Conservation (phyloP, 2,888 invertebrate genomes). For the Yponomeuta malinellus region DNA sequence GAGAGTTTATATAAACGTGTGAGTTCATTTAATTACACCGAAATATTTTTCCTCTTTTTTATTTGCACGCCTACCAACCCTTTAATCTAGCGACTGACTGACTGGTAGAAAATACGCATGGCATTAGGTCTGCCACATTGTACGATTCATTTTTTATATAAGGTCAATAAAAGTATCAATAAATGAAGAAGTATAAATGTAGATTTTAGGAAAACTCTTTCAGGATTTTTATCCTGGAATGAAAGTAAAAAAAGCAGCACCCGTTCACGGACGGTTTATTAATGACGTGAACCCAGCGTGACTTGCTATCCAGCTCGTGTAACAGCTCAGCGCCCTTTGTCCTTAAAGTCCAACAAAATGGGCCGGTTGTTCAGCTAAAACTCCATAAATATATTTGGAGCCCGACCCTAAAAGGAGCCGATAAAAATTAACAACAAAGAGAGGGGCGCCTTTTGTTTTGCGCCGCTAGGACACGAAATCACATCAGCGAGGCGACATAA, state of each 20-base stretch:
- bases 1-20: too few species aligned
- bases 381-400: constrained; percentile 4
- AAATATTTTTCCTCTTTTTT: too few species aligned
- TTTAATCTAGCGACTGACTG: too few species aligned
- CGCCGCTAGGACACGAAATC: background rate
- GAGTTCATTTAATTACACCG: too few species aligned
- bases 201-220: background rate
- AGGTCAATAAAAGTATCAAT: too few species aligned
- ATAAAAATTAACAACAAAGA: background rate
- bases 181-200: background rate
- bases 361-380: constrained; percentile 1
- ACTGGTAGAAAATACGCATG: too few species aligned
- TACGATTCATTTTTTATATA: too few species aligned
- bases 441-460: background rate
- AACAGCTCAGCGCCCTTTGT: constrained; percentile 3
- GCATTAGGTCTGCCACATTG: too few species aligned
- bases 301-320: background rate
- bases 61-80: too few species aligned
- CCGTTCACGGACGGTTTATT: background rate
- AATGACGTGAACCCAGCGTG: background rate
- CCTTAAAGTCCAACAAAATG: constrained; percentile 2
- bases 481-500: background rate
- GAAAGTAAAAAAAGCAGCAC: background rate
- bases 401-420: constrained; percentile 4
- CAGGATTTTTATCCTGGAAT: background rate